These are phyloP conservation scores for Antedon mediterranea DNA, from an alignment of 53 echinoderm and acorn worm species.

Conservation along the genomic window DNA sequence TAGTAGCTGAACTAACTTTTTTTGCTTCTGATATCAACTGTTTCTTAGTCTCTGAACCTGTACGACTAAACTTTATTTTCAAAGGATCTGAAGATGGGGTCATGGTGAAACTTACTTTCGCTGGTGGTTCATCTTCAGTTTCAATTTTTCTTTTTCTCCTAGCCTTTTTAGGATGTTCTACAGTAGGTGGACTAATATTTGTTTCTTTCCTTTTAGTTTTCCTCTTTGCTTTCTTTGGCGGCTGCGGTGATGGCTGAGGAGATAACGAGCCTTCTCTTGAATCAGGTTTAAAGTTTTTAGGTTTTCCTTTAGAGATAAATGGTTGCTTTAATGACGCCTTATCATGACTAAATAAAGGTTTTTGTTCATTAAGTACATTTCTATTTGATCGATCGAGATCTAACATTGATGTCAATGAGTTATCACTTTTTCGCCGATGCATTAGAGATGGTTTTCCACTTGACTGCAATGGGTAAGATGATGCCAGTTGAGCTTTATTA, in stretches of 20 bases:
- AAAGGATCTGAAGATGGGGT: background rate
- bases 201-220: background rate
- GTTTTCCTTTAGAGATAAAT: slow-evolving; percentile 71
- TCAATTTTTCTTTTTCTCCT: background rate
- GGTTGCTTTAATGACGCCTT: background rate
- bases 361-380: background rate
- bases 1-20: background rate
- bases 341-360: background rate
- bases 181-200: background rate
- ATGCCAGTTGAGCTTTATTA: background rate
- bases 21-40: background rate
- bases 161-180: background rate
- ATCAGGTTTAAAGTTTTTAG: slow-evolving; percentile 48
- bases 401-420: background rate
- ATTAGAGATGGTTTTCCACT: background rate
- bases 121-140: background rate
- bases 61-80: background rate
- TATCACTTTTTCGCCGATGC: background rate
- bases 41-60: background rate
- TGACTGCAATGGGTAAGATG: background rate
- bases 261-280: background rate
- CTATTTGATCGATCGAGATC: background rate
- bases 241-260: background rate
- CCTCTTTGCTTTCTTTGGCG: background rate
- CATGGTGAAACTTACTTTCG: background rate